Evolutionary conservation across 2,797 vertebrate genomes (phyloP).

Genomic region (Coranthus polyacanthus): DNA sequence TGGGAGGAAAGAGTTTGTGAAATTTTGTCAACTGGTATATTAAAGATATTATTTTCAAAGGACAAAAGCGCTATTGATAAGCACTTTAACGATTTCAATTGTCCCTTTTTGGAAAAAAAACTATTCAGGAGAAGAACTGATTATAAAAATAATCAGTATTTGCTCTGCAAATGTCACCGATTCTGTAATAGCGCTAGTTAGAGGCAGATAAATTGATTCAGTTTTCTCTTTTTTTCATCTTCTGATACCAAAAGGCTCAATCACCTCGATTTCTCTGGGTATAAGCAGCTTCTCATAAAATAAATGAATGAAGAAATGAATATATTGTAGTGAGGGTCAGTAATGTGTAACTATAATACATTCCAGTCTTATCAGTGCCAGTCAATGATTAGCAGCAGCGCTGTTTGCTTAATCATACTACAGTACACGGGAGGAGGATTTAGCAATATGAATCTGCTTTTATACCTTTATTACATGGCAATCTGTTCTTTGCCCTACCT

Average conservation of each 20-base stretch:
- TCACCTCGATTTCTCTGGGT: background rate
- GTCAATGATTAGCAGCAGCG: conserved; percentile 79
- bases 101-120: background rate
- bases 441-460: conserved; percentile 30
- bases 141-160: background rate
- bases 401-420: conserved; percentile 61
- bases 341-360: conserved; percentile 69
- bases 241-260: background rate
- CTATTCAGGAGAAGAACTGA: no score
- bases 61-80: no score
- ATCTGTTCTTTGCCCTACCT: conserved; percentile 26
- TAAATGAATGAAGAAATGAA: background rate
- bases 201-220: background rate
- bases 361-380: conserved; percentile 72
- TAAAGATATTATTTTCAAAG: no score
- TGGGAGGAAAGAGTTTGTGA: background rate
- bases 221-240: conserved; percentile 8
- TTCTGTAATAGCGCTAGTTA: background rate
- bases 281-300: conserved; percentile 1
- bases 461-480: conserved; percentile 59
- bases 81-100: background rate
- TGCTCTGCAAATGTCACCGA: background rate
- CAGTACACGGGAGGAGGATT: conserved; percentile 38
- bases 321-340: conserved; percentile 7
- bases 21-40: background rate